Base-by-base conservation (phyloP, 2,113 vertebrate genomes). In the Addax nasomaculatus region DNA sequence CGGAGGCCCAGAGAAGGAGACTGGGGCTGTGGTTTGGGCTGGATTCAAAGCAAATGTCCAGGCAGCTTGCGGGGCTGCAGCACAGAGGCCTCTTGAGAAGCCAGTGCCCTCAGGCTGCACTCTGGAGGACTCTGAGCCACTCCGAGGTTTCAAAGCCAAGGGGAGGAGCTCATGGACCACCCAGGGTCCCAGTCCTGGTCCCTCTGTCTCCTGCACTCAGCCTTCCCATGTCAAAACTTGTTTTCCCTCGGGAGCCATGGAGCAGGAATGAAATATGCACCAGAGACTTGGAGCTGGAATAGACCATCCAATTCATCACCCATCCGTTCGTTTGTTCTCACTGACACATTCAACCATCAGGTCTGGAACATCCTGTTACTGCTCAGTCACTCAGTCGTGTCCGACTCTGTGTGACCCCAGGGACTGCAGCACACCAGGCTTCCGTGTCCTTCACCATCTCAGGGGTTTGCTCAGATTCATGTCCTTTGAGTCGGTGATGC, bases 51-150 rank as follows among this genome's bases (percentile, higher is more conserved):
- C 92, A 76, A 73, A 81, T 0, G 6, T 51, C 47, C 39, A 1
- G 51, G 39, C 53, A 6, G 17, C 6, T 55, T 25, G 45, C 0
- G 5, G 43, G 0, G 3, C 64, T 45, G 30, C 57, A 6, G 4
- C 93, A 85, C 58, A 93, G 96, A 92, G 47, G 30, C 39, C 16
- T 91, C 85, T 90, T 95, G 96, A 96, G 60, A 33, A 17, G 29
- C 12, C 1, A 0, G 7, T 27, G n/a, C 29, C 2, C 30, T 13
- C 14, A 0, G 84, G n/a, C 88, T 45, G 7, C 6, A 29, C 43
- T 29, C 33, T 0, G 17, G 51, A 49, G 43, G 53, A 53, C 51
- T 49, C 60, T 33, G 43, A 9, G 9, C 8, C 4, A 14, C 10
- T 7, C 2, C 0, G 4, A 62, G 27, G 12, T 23, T 73, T n/a